Conservation (phyloP, 2,113 vertebrate species). For the Oceanites oceanicus region DNA sequence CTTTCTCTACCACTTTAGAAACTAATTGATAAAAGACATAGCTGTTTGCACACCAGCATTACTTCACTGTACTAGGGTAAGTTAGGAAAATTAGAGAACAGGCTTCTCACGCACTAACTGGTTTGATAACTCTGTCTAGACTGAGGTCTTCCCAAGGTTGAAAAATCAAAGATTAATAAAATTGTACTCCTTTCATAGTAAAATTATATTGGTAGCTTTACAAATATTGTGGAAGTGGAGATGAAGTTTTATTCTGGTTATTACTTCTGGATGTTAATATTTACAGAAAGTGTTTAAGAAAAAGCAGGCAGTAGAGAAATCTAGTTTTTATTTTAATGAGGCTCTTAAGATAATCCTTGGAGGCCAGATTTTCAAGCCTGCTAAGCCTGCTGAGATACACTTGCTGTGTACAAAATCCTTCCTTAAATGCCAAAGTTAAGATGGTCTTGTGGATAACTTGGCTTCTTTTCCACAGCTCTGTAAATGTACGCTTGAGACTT, state of each 20-base stretch:
- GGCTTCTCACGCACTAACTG: neutral
- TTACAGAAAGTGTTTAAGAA: neutral
- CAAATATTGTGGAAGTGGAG: neutral
- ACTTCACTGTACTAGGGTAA: neutral
- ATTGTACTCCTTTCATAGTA: neutral
- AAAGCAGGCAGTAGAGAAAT: neutral
- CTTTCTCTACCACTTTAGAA: neutral
- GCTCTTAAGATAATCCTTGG: neutral
- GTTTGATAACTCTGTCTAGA: neutral
- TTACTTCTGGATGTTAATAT: neutral
- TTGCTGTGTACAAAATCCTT: neutral
- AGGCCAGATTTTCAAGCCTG: neutral
- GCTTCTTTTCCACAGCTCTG: neutral
- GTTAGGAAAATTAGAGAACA: neutral
- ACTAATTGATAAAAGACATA: neutral
- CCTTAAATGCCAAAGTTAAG: neutral
- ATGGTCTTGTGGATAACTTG: neutral
- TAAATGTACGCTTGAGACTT: neutral
- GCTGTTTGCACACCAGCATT: neutral
- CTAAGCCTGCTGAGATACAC: neutral
- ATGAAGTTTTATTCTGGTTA: neutral
- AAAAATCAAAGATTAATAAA: neutral
- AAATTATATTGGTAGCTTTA: neutral
- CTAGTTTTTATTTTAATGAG: neutral
- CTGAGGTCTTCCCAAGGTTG: neutral